Base-by-base conservation (phyloP, 2,113 vertebrate species). In the Toxostoma redivivum region DNA sequence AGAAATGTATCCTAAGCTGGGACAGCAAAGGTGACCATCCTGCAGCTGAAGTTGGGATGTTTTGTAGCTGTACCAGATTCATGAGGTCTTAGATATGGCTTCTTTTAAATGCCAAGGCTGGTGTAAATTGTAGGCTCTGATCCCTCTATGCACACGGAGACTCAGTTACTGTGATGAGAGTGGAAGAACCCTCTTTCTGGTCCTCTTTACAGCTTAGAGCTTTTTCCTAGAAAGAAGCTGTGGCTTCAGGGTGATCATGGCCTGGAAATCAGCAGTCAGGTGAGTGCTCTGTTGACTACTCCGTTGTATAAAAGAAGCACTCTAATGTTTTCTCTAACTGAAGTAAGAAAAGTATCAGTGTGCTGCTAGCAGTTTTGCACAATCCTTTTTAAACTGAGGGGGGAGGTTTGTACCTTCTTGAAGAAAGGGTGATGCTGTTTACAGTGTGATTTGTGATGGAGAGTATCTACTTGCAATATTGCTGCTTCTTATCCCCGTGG, bases 21-120 rank as follows among this genome's bases (percentile, higher is more conserved):
- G n/a, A 21, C 15, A 45, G 28, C 30, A 18, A 45, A 72, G 47
- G 17, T 33, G 50, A 22, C 10, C 9, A 21, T 78, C 21, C 30
- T 77, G 3, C 7, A 24, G 27, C 12, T 70, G 53, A 19, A 73
- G 8, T 21, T 62, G 47, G 21, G 25, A 42, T 15, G 15, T 58
- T 86, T 31, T 70, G 16, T 54, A 38, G 31, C 5, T 10, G 6
- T 42, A 20, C 4, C 8, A 35, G 35, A 27, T 45, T 58, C 1
- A 5, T 3, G 12, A 45, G 47, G 12, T 11, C 21, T 19, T 38
- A 31, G 38, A 31, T 9, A 14, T 0, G 0, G 14, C 28, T 74
- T 53, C 45, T 69, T 70, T 8, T 31, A 60, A 38, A 28, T 42
- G 35, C 35, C 0, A 2, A 51, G 33, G 14, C n/a, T 57, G 21